These are phyloP conservation scores for Ginglymostoma cirratum DNA, from an alignment of 2,113 vertebrate genomes.

Conservation along the genomic window DNA sequence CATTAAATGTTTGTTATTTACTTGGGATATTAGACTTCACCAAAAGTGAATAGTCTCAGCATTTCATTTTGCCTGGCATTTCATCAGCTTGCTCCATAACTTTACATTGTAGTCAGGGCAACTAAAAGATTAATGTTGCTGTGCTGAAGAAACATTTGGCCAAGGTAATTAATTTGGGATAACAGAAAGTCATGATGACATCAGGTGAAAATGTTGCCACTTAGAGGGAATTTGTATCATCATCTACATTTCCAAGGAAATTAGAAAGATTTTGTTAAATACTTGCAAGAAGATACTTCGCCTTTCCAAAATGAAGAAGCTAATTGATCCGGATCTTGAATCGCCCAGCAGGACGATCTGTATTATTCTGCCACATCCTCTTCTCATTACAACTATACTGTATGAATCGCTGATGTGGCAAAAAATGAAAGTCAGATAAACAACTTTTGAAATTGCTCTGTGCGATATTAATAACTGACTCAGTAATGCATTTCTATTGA, in stretches of 20 bases:
- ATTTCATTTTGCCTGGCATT: not conserved
- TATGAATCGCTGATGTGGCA: not conserved
- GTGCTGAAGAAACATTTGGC: not conserved
- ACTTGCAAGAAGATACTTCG: not conserved
- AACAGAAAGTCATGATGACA: not conserved
- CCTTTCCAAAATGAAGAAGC: not conserved
- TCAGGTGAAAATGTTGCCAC: not conserved
- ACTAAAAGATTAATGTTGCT: not conserved
- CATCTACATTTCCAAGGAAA: not conserved
- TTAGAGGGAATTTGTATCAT: not conserved
- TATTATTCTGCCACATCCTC: not conserved
- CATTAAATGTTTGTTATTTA: not conserved
- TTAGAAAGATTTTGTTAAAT: not conserved
- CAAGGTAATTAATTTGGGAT: not conserved
- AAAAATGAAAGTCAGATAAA: not conserved
- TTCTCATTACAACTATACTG: not conserved
- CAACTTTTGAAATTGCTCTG: conserved; percentile 14
- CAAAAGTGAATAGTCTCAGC: not conserved
- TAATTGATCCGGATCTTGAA: not conserved
- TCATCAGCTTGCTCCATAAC: not conserved
- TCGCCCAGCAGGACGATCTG: not conserved
- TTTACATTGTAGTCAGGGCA: not conserved
- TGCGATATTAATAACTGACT: not conserved
- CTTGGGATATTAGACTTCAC: not conserved
- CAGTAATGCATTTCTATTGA: not conserved